Evolutionary conservation across 2,888 invertebrate species (phyloP).

Genomic region (Eristalis intricaria): DNA sequence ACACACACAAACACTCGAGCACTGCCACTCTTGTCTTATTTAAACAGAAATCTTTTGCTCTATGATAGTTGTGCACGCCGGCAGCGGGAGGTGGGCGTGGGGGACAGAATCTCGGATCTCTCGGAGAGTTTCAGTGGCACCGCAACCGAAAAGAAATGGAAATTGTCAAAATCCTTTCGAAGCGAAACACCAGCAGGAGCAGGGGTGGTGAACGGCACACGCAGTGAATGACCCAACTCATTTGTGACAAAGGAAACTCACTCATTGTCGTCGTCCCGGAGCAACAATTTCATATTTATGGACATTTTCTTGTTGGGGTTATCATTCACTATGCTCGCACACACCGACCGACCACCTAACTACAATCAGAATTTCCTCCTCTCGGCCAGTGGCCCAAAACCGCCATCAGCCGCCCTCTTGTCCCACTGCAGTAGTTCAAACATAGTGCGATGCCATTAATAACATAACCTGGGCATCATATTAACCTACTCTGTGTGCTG

Average conservation of each 20-base stretch:
- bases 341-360: background rate
- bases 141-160: conserved; percentile 66
- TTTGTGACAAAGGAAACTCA: conserved; percentile 73
- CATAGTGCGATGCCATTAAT: conserved; percentile 69
- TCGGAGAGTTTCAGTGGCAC: conserved; percentile 47
- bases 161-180: conserved; percentile 70
- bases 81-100: background rate
- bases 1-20: conserved; percentile 8
- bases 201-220: conserved; percentile 38
- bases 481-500: conserved; percentile 55
- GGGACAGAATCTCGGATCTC: conserved; percentile 54
- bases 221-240: conserved; percentile 73
- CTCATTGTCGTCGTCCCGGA: conserved; percentile 72
- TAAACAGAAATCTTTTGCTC: conserved; percentile 62
- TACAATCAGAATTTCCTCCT: conserved; percentile 36
- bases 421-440: conserved; percentile 62
- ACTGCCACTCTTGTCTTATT: conserved; percentile 51
- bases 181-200: conserved; percentile 6
- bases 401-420: conserved; percentile 13
- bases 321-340: conserved; percentile 39
- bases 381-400: conserved; percentile 45
- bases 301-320: conserved; percentile 68
- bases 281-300: conserved; percentile 73
- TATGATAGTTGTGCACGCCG: conserved; percentile 4
- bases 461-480: conserved; percentile 70